Evolutionary conservation across 1,140 invertebrate genomes (phyloP).

Genomic region (Scylla paramamosain): DNA sequence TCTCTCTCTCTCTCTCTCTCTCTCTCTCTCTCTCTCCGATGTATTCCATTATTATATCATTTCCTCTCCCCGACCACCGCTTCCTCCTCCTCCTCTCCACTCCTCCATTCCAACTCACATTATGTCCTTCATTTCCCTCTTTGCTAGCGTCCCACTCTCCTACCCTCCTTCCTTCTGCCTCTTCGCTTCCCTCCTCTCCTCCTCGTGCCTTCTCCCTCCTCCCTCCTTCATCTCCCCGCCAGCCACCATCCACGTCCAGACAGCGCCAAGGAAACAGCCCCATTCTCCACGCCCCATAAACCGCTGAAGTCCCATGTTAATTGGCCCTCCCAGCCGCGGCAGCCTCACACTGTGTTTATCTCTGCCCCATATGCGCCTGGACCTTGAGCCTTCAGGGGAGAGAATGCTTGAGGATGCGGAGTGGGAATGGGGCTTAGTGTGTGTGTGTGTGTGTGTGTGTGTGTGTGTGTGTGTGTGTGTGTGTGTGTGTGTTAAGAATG

Average conservation of each 20-base stretch:
- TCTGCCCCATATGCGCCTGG: not conserved
- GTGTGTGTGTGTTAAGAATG: too few species aligned
- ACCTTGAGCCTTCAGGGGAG: not conserved
- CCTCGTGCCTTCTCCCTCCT: not conserved
- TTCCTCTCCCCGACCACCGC: not conserved
- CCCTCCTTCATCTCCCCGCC: not conserved
- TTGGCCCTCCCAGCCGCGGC: not conserved
- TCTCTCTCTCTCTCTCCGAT: not conserved
- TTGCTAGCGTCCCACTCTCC: not conserved
- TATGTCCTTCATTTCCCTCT: not conserved
- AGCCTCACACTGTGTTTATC: not conserved
- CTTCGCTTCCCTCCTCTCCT: not conserved
- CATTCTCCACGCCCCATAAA: conserved; percentile 21
- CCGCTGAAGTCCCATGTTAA: not conserved
- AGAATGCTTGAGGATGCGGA: not conserved
- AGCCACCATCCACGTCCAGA: not conserved
- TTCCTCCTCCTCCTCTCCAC: conserved; percentile 6
- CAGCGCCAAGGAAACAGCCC: conserved; percentile 2
- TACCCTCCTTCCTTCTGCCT: not conserved
- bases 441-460: too few species aligned
- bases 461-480: too few species aligned
- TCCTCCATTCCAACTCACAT: not conserved
- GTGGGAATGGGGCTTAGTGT: not conserved
- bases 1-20: not conserved
- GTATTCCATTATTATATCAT: conserved; percentile 8